A percentile compares a stretch with the other conserved stretches of the same genome.
phyloP scores from a whole-genome alignment of 2,888 invertebrate species.

The Drosophila picticornis region DNA sequence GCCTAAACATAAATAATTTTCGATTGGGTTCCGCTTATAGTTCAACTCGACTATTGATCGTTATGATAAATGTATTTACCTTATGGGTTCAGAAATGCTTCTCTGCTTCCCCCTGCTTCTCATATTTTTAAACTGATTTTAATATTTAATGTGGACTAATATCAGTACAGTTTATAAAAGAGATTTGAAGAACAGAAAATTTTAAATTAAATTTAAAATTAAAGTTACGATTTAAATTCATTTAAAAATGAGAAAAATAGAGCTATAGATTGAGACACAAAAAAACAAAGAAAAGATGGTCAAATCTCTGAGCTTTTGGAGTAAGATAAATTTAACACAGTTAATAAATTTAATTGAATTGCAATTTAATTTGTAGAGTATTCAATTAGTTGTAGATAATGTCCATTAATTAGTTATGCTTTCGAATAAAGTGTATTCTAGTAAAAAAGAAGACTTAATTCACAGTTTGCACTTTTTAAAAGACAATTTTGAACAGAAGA shows the following conservation, averaged over 20 bases:
- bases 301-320: background rate
- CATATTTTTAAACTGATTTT: background rate
- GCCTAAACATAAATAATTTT: too few relatives aligned
- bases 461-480: background rate
- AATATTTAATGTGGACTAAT: background rate
- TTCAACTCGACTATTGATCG: too few relatives aligned
- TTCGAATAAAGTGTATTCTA: background rate
- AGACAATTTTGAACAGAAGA: background rate
- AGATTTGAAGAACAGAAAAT: background rate
- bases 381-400: background rate
- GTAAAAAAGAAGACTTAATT: background rate
- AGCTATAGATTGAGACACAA: background rate
- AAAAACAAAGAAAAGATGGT: background rate
- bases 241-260: background rate
- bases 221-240: background rate
- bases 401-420: background rate
- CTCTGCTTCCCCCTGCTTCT: background rate
- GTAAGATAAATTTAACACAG: background rate
- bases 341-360: background rate
- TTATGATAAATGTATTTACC: too few relatives aligned
- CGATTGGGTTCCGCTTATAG: background rate
- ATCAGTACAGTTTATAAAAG: background rate
- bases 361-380: background rate
- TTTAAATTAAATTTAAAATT: background rate
- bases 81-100: too few relatives aligned